Conservation (phyloP, 1,140 invertebrate species). For the Gonatopus flavifemur region DNA sequence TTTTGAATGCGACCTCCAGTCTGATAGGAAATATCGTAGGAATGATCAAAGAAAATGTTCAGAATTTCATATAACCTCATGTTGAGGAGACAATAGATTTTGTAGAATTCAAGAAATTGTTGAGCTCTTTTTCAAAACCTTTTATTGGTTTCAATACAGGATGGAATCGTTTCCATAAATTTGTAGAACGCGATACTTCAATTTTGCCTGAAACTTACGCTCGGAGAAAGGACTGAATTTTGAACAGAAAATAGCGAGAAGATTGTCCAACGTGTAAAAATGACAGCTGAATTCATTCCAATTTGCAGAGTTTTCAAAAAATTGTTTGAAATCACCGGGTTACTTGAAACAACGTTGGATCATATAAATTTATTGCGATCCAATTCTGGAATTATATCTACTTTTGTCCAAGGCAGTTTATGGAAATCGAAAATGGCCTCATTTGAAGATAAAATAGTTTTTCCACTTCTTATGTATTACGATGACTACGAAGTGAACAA, state of each 20-base stretch:
- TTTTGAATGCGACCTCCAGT: no score
- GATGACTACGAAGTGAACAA: conserved; percentile 26
- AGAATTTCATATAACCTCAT: no score
- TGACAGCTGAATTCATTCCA: neutral
- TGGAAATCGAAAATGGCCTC: conserved; percentile 11
- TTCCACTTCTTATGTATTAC: conserved; percentile 33
- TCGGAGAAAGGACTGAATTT: no score
- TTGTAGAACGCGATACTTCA: no score
- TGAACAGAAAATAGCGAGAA: neutral
- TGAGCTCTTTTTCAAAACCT: no score
- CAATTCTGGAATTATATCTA: neutral
- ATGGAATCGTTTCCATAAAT: no score
- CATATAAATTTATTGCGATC: neutral
- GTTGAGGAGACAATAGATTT: no score
- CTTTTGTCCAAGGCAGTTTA: neutral
- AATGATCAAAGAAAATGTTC: no score
- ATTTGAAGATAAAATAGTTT: conserved; percentile 3
- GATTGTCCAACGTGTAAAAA: neutral
- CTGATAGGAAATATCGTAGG: no score
- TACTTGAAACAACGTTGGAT: neutral
- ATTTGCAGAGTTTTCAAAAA: neutral
- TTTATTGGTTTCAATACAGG: no score
- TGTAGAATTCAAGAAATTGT: no score
- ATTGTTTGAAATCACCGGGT: neutral
- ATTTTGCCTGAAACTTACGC: no score